phyloP scores from a whole-genome alignment of 2,113 vertebrate genomes.

The Cariama cristata region DNA sequence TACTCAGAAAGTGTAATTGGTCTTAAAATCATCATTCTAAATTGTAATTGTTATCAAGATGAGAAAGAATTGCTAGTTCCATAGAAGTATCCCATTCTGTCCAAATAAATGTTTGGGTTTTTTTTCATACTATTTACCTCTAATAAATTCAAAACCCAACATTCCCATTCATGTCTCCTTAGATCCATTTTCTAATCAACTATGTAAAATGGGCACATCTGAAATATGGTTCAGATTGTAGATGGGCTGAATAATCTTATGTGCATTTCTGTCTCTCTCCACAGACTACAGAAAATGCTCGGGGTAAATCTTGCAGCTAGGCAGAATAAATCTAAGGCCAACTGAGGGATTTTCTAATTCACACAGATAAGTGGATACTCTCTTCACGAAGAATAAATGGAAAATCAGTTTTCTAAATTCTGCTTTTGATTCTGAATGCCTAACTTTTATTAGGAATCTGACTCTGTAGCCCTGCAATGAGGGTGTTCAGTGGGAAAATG shows the following conservation, averaged over 20 bases:
- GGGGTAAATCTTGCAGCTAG: too few relatives aligned
- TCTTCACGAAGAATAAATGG: background rate
- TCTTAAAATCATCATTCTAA: background rate
- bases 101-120: fast-evolving
- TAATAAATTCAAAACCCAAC: background rate
- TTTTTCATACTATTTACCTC: background rate
- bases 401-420: background rate
- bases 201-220: background rate
- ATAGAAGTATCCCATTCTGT: background rate
- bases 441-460: background rate
- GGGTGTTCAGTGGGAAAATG: background rate
- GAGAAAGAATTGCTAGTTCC: background rate
- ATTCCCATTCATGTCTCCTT: background rate
- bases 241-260: background rate
- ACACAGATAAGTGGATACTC: background rate
- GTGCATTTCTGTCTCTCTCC: background rate
- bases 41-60: background rate
- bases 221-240: fast-evolving
- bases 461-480: background rate
- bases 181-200: background rate
- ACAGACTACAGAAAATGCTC: background rate
- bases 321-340: background rate
- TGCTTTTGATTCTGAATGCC: background rate
- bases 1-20: background rate
- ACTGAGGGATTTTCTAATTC: background rate